Conservation (phyloP, 2,888 invertebrate genomes). For the Selenia dentaria region DNA sequence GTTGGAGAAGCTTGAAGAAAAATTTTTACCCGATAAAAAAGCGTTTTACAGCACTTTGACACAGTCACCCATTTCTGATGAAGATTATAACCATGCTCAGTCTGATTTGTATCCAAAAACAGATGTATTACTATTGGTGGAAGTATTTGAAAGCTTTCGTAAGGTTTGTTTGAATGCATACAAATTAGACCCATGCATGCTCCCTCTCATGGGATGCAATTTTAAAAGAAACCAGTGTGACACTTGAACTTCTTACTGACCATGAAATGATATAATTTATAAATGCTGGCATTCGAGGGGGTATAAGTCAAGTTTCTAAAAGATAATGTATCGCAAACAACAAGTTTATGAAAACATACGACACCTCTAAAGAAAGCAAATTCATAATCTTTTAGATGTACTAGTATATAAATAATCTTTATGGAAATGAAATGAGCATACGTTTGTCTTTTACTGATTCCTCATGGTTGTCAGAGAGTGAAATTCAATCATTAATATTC, state of each 20-base stretch:
- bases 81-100: slow-evolving; percentile 35
- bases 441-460: too few relatives aligned
- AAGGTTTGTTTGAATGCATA: slow-evolving; percentile 37
- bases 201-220: slow-evolving; percentile 37
- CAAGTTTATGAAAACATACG: not conserved
- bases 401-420: too few relatives aligned
- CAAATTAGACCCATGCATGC: slow-evolving; percentile 15
- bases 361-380: too few relatives aligned
- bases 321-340: slow-evolving; percentile 38
- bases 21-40: too few relatives aligned
- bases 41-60: slow-evolving; percentile 27
- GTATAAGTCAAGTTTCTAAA: slow-evolving; percentile 31
- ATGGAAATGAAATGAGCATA: too few relatives aligned
- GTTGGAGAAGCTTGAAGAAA: slow-evolving; percentile 23
- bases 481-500: too few relatives aligned
- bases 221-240: slow-evolving; percentile 28
- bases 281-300: slow-evolving; percentile 30
- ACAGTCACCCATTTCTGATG: slow-evolving; percentile 17
- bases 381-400: too few relatives aligned
- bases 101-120: slow-evolving; percentile 45
- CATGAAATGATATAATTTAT: slow-evolving; percentile 31
- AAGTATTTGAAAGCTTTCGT: not conserved
- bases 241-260: slow-evolving; percentile 33
- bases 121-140: slow-evolving; percentile 35
- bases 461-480: too few relatives aligned